These are phyloP conservation scores for Sebastes hubbsi DNA, from an alignment of 2,797 vertebrate genomes.

Conservation along the genomic window DNA sequence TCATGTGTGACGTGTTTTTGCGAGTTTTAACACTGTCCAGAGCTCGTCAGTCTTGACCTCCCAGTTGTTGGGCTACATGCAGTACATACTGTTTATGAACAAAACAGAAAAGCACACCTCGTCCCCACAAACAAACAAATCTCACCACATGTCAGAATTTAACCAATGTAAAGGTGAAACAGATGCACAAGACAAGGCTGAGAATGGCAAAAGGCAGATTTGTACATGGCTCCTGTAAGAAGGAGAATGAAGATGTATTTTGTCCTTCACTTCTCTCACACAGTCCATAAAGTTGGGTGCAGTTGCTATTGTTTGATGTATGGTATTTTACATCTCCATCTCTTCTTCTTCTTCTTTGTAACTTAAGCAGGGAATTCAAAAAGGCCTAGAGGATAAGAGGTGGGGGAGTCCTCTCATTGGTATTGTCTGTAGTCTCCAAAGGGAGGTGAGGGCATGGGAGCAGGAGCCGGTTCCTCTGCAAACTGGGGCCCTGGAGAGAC, in stretches of 20 bases:
- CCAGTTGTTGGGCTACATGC: slow-evolving; percentile 5
- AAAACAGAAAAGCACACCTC: slow-evolving; percentile 30
- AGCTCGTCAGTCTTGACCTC: not conserved
- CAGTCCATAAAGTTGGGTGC: slow-evolving; percentile 49
- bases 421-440: slow-evolving; percentile 94
- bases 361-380: slow-evolving; percentile 80
- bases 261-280: slow-evolving; percentile 51
- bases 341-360: slow-evolving; percentile 43
- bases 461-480: slow-evolving; percentile 87
- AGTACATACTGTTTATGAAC: slow-evolving; percentile 18
- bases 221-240: slow-evolving; percentile 58
- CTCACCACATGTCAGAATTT: slow-evolving; percentile 30
- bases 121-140: slow-evolving; percentile 13
- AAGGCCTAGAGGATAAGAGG: slow-evolving; percentile 61
- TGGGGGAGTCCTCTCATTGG: slow-evolving; percentile 82
- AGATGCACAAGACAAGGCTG: slow-evolving; percentile 61
- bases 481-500: slow-evolving; percentile 86
- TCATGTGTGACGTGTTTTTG: slow-evolving; percentile 34
- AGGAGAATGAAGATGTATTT: slow-evolving; percentile 51
- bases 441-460: slow-evolving; percentile 82
- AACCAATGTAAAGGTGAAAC: slow-evolving; percentile 42
- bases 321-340: slow-evolving; percentile 46
- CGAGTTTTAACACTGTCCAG: slow-evolving; percentile 32
- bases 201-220: slow-evolving; percentile 70
- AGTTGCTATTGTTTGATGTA: slow-evolving; percentile 43